Evolutionary conservation across 2,888 invertebrate genomes (phyloP), one percentile per base, ranked within the genome.

Genomic region (Branchipolynoe longqiensis): DNA sequence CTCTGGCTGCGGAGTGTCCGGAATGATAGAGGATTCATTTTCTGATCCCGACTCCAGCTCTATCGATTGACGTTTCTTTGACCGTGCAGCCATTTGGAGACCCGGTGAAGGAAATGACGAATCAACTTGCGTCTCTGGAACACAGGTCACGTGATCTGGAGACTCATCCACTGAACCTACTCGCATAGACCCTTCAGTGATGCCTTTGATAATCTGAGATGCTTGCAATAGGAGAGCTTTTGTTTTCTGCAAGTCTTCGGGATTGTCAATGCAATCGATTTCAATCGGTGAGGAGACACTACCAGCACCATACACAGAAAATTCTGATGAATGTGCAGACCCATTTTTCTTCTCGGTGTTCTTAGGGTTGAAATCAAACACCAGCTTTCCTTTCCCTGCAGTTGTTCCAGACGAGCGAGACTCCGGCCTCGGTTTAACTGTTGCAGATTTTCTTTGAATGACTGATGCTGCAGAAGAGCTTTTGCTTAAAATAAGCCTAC

Each of bases 1-100:
- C 18, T 73, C 38, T 38, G 36, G 38, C 28, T 73, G 73, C 22
- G 73, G 73, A 73, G 73, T 73, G 36, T 73, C 73, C 12, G 73
- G 73, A 40, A 73, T 73, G 3, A 73, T 38, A 38, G 62, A 62
- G 62, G 28, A 62, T 14, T 62, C 62, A 12, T 12, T 12, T 14
- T 62, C 62, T 4, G 25, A 25, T 14, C 31, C 62, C 12, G 25
- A 31, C 28, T 62, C 62, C 31, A 14, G 25, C 12, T 25, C 25
- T 25, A 25, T 31, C 3, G 62, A n/a, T 2, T 4, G 22, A 14
- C 31, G 62, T 25, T 4, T 22, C 36, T 73, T n/a, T 38, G 73
- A n/a, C 22, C 38, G 14, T 1, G 18, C 4, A 6, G 2, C 28
- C 18, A 12, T 40, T 3, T 14, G 36, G n/a, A n/a, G n/a, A 22